phyloP scores from a whole-genome alignment of 2,888 invertebrate species.

The Stramonita haemastoma region DNA sequence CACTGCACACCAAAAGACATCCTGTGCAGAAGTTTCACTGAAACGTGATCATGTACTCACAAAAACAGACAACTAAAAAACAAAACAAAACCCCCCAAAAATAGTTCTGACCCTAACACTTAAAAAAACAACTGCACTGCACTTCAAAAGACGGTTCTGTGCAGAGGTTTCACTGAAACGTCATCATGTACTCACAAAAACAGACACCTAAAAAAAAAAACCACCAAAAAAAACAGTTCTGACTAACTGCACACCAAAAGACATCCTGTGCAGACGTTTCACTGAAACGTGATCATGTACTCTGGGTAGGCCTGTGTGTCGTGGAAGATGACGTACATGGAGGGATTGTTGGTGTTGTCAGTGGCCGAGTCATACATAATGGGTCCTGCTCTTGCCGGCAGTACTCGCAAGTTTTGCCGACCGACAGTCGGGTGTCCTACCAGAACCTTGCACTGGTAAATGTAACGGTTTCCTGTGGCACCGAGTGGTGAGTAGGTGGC shows the following conservation, averaged over 20 bases:
- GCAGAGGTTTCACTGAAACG: no score
- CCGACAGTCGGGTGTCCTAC: conserved; percentile 63
- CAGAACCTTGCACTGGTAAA: conserved; percentile 65
- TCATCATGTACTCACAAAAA: no score
- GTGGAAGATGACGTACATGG: conserved; percentile 71
- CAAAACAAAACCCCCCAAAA: not conserved
- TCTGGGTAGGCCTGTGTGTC: conserved; percentile 73
- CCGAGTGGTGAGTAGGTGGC: conserved; percentile 58
- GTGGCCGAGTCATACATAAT: conserved; percentile 67
- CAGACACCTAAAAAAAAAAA: no score
- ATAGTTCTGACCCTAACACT: no score
- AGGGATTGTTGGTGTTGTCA: conserved; percentile 48
- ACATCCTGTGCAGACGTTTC: not conserved
- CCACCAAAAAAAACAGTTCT: not conserved
- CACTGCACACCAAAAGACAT: not conserved
- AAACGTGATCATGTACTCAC: conserved; percentile 68
- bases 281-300: conserved; percentile 66
- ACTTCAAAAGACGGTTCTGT: not conserved
- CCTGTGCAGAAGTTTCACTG: not conserved
- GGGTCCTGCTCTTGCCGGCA: conserved; percentile 54
- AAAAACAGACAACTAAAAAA: not conserved
- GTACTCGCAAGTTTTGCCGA: conserved; percentile 52
- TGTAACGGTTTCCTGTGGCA: conserved; percentile 52
- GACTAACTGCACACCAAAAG: not conserved
- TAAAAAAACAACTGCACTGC: not conserved